Evolutionary conservation across 2,797 vertebrate genomes (phyloP).

Genomic region (Zalophus californianus): DNA sequence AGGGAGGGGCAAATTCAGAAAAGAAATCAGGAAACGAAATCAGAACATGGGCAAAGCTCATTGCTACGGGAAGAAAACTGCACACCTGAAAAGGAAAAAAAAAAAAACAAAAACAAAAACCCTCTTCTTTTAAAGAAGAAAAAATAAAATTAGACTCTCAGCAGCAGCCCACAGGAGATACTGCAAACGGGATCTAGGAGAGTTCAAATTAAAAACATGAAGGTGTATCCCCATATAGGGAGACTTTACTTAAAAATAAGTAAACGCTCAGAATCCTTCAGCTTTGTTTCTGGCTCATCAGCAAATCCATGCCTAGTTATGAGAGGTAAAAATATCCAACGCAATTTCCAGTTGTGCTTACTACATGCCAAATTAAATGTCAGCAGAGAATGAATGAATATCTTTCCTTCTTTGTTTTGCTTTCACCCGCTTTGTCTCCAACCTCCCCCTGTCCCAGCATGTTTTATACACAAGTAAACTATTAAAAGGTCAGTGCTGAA

Average conservation of each 20-base stretch:
- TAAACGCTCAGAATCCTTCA: neutral
- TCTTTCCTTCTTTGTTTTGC: neutral
- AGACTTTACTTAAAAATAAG: slow-evolving; percentile 56
- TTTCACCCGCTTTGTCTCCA: slow-evolving; percentile 19
- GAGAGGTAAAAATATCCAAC: slow-evolving; percentile 76
- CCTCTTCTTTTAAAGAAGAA: neutral
- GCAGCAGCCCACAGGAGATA: neutral
- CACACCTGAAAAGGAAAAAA: neutral
- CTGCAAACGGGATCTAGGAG: neutral
- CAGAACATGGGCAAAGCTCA: neutral
- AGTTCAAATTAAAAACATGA: slow-evolving; percentile 9
- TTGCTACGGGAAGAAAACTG: neutral
- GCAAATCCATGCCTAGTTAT: slow-evolving; percentile 56
- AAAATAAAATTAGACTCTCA: slow-evolving; percentile 34
- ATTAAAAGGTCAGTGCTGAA: slow-evolving; percentile 25
- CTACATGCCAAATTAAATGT: slow-evolving; percentile 72
- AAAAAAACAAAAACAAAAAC: too few species aligned
- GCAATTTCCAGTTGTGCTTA: slow-evolving; percentile 73
- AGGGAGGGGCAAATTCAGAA: neutral
- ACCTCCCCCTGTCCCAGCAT: slow-evolving; percentile 33
- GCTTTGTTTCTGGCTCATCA: slow-evolving; percentile 63
- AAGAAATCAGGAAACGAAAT: slow-evolving; percentile 29
- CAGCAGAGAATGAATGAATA: slow-evolving; percentile 73
- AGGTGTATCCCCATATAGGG: neutral
- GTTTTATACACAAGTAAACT: slow-evolving; percentile 48